A percentile compares a stretch with the other conserved stretches of the same genome.
These are phyloP conservation scores for Copidosoma aretas DNA, from an alignment of 2,888 invertebrate genomes.

Conservation along the genomic window DNA sequence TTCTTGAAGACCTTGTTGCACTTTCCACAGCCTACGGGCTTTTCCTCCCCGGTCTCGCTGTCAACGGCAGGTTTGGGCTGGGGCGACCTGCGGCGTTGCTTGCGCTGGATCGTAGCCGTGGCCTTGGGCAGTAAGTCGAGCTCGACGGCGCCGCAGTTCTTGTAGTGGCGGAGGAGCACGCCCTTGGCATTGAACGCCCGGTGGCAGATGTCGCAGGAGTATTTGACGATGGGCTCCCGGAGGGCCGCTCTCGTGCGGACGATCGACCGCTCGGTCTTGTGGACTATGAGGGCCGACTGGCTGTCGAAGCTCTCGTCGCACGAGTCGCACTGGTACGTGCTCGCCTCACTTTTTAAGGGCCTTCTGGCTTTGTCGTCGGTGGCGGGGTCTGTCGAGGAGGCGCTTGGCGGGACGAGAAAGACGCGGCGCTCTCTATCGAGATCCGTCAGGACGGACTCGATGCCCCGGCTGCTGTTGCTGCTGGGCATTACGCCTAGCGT, in stretches of 20 bases:
- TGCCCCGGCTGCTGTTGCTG: neutral
- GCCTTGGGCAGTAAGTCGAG: neutral
- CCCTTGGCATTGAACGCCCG: slow-evolving; percentile 53
- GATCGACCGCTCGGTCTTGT: slow-evolving; percentile 49
- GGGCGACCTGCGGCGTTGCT: slow-evolving; percentile 33
- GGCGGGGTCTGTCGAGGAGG: neutral
- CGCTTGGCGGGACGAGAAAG: neutral
- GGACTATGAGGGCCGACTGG: slow-evolving; percentile 42
- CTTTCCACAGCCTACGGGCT: slow-evolving; percentile 46
- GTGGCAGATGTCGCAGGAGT: slow-evolving; percentile 51
- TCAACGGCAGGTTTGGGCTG: neutral
- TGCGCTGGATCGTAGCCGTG: too few species aligned
- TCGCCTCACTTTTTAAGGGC: too few species aligned
- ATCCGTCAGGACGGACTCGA: slow-evolving; percentile 10
- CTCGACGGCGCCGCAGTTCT: slow-evolving; percentile 23
- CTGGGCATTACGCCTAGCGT: neutral
- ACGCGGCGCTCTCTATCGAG: slow-evolving; percentile 1
- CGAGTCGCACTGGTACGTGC: slow-evolving; percentile 43
- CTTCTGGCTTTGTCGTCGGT: too few species aligned
- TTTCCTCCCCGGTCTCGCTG: slow-evolving; percentile 8
- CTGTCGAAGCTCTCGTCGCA: slow-evolving; percentile 46
- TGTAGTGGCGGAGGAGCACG: slow-evolving; percentile 51
- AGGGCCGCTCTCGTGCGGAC: slow-evolving; percentile 41
- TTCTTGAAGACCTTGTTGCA: slow-evolving; percentile 53
- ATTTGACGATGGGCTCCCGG: slow-evolving; percentile 60